Percentiles rank a stretch among this genome's conserved stretches.
phyloP scores from a whole-genome alignment of 2,888 invertebrate genomes.

The Parascotia fuliginaria region DNA sequence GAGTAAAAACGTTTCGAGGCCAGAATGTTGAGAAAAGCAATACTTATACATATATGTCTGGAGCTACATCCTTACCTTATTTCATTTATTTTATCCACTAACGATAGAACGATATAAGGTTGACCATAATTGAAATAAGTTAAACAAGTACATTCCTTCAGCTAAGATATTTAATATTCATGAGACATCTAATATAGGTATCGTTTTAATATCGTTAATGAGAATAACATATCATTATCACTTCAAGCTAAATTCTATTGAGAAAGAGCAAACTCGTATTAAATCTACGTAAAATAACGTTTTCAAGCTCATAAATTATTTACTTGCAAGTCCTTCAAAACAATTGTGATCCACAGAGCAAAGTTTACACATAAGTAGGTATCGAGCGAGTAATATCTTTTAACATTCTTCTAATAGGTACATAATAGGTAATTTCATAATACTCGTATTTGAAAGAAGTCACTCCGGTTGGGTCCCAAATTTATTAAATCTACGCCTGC shows the following conservation, averaged over 20 bases:
- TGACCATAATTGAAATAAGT: slow-evolving; percentile 62
- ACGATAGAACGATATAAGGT: slow-evolving; percentile 44
- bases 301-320: slow-evolving; percentile 58
- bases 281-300: slow-evolving; percentile 59
- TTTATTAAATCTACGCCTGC: slow-evolving; percentile 59
- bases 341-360: slow-evolving; percentile 34
- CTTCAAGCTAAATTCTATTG: slow-evolving; percentile 67
- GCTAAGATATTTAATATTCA: slow-evolving; percentile 58
- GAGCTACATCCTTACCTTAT: slow-evolving; percentile 59
- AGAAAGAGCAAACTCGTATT: slow-evolving; percentile 65
- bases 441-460: slow-evolving; percentile 46
- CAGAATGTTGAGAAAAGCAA: slow-evolving; percentile 66
- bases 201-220: slow-evolving; percentile 66
- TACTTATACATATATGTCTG: slow-evolving; percentile 52
- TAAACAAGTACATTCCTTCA: slow-evolving; percentile 58
- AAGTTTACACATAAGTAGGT: slow-evolving; percentile 20
- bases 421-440: slow-evolving; percentile 39
- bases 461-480: slow-evolving; percentile 74
- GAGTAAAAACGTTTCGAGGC: slow-evolving; percentile 58
- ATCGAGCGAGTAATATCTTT: slow-evolving; percentile 21
- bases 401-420: slow-evolving; percentile 38
- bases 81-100: slow-evolving; percentile 56
- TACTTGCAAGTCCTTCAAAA: slow-evolving; percentile 51
- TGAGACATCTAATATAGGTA: slow-evolving; percentile 64
- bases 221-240: slow-evolving; percentile 68